phyloP scores from a whole-genome alignment of 2,113 vertebrate species.

The Charina bottae region DNA sequence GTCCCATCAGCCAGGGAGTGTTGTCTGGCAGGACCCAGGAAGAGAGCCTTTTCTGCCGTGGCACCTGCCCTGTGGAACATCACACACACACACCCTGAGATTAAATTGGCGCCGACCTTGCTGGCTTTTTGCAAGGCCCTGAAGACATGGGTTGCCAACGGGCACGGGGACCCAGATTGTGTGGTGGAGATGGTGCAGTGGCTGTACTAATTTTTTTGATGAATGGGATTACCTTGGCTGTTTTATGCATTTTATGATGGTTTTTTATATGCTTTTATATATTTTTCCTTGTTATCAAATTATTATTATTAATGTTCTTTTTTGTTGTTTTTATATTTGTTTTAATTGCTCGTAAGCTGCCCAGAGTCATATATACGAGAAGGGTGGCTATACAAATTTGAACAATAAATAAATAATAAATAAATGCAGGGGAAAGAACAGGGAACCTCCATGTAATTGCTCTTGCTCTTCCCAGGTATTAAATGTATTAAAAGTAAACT shows the following conservation, averaged over 20 bases:
- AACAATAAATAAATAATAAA: background rate
- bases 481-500: background rate
- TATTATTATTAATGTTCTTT: background rate
- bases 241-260: background rate
- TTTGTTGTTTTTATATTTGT: background rate
- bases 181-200: background rate
- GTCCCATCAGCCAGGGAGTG: background rate
- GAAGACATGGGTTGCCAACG: no score
- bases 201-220: background rate
- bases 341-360: background rate
- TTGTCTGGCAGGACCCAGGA: no score
- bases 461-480: background rate
- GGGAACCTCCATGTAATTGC: background rate
- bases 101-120: background rate
- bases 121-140: background rate
- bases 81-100: no score
- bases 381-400: background rate
- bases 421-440: background rate
- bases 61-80: no score
- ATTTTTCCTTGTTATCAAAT: background rate
- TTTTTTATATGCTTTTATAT: background rate
- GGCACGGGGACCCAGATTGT: background rate
- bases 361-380: background rate
- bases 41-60: no score
- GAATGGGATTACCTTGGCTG: background rate